Evolutionary conservation across 2,113 vertebrate genomes (phyloP), one percentile per base, ranked within the genome.

Genomic region (Rattus rattus): DNA sequence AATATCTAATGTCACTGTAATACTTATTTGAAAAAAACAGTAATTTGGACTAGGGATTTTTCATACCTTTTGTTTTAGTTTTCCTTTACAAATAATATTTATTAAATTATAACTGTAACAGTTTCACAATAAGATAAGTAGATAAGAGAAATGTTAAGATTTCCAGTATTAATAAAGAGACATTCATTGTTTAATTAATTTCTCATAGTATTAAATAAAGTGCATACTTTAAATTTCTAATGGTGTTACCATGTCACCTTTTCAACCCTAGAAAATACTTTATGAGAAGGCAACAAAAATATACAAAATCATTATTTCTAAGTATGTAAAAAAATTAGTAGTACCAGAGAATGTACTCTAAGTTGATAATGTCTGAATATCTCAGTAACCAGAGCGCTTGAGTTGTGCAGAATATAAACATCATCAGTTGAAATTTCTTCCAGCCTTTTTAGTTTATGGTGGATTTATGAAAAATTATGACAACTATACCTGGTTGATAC

Each of bases 1-100:
- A 90, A 75, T 5, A 1, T 86, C 30, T 73, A 56, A 65, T 33
- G 2, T 76, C 39, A 94, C 13, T 30, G 26, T 85, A 96, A 79
- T 33, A 65, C 76, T 90, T 4, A 76, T 70, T 76, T 88, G 83
- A 84, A 93, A 7, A 5, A 26, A 7, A n/a, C 72, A 63, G 75
- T 92, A 88, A 88, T 73, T 90, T 47, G 83, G n/a, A 67, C 39
- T 73, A 91, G 69, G 16, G 22, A 65, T 73, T 96, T 91, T 95
- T 91, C 30, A 88, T 76, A 4, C 61, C 13, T 80, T 61, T 65
- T 75, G 1, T 16, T 85, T 75, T 88, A 17, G 47, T 84, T 28
- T 75, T 43, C 16, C 33, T 70, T 17, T 24, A 69, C 28, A 56
- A 30, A 79, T 94, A 91, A 1, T 88, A 76, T 86, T 59, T 87